Evolutionary conservation across 2,888 invertebrate genomes (phyloP).

Genomic region (Ischnura elegans): DNA sequence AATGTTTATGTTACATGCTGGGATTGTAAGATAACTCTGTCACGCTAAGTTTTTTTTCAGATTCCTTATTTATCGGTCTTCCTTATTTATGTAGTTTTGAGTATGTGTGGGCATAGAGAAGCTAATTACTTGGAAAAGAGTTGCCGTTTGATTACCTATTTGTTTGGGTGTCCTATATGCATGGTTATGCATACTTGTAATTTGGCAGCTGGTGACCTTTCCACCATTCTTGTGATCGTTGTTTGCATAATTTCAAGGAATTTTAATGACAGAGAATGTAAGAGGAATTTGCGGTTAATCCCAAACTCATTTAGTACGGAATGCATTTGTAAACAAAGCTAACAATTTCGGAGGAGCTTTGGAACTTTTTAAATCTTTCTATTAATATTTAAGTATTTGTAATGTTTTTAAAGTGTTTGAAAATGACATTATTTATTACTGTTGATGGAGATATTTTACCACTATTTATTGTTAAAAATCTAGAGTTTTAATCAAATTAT

Average conservation of each 20-base stretch:
- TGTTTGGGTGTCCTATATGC: constrained; percentile 5
- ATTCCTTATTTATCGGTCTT: neutral
- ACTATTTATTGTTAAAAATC: constrained; percentile 58
- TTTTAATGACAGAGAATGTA: neutral
- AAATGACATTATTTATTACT: constrained; percentile 61
- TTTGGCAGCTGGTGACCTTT: constrained; percentile 33
- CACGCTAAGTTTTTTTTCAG: too few species aligned
- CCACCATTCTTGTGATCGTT: constrained; percentile 24
- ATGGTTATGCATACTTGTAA: neutral
- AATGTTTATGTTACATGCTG: too few species aligned
- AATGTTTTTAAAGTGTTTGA: constrained; percentile 62
- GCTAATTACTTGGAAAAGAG: neutral
- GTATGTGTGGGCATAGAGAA: neutral
- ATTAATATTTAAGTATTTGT: constrained; percentile 63
- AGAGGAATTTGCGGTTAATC: constrained; percentile 28
- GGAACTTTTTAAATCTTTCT: constrained; percentile 60
- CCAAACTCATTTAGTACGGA: constrained; percentile 41
- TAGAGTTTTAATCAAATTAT: constrained; percentile 62
- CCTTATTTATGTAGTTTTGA: neutral
- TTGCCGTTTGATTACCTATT: neutral
- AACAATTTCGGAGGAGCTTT: constrained; percentile 62
- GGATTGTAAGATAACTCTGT: neutral
- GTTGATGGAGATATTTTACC: constrained; percentile 59
- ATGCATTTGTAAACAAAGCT: constrained; percentile 47
- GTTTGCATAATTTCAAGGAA: neutral